Percentiles rank a stretch among this genome's conserved stretches.
These are phyloP conservation scores for Bicyclus anynana DNA, from an alignment of 1,140 invertebrate genomes.

Conservation along the genomic window DNA sequence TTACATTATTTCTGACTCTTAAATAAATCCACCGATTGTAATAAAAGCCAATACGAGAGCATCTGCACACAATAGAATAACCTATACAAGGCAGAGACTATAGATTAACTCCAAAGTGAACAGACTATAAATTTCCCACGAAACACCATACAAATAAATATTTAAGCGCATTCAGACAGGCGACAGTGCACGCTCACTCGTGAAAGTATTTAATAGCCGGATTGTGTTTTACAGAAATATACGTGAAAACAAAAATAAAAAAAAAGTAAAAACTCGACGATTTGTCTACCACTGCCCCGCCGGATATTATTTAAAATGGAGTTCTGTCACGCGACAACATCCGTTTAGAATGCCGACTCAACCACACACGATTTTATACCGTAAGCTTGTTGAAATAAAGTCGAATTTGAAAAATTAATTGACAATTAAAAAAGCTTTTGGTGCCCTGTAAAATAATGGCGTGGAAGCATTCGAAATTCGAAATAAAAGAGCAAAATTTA, in stretches of 20 bases:
- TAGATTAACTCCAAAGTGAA: no score
- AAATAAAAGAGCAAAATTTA: constrained; percentile 1
- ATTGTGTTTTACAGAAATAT: constrained; percentile 15
- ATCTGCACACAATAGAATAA: no score
- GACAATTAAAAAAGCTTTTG: background rate
- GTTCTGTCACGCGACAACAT: constrained; percentile 26
- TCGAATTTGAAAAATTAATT: background rate
- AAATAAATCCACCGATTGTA: no score
- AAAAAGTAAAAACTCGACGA: constrained; percentile 16
- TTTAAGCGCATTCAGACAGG: background rate
- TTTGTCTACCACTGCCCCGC: constrained; percentile 19
- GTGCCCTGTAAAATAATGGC: constrained; percentile 2
- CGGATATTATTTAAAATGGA: constrained; percentile 26
- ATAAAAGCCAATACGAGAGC: no score
- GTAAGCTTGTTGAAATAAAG: background rate
- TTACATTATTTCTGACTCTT: no score
- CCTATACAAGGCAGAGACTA: no score
- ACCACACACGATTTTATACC: background rate
- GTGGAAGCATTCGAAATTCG: background rate
- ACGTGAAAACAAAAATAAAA: background rate
- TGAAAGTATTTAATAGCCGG: constrained; percentile 15
- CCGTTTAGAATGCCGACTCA: constrained; percentile 10
- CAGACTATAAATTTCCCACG: no score
- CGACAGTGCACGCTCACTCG: background rate
- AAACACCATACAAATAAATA: no score